A percentile compares a stretch with the other conserved stretches of the same genome.
Conservation (phyloP, 2,888 invertebrate genomes). For the Andrena bicolor region DNA sequence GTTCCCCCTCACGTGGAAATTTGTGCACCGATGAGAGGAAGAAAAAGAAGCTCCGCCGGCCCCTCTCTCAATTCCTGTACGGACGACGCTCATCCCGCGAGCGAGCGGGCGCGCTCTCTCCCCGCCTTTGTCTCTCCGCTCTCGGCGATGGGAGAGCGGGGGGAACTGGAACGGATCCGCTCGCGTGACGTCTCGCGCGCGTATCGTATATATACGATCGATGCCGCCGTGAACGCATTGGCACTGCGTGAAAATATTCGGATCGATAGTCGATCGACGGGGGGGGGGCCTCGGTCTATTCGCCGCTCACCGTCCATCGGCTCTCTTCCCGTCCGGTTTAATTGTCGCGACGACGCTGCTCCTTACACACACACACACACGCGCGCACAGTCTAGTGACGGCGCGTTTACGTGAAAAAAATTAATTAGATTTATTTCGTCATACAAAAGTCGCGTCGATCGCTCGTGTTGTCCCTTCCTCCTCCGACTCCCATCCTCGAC, state of each 20-base stretch:
- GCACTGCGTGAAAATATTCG: conserved; percentile 30
- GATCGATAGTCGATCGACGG: background rate
- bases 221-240: conserved; percentile 19
- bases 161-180: conserved; percentile 8
- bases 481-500: background rate
- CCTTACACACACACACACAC: no score
- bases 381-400: conserved; percentile 30
- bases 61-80: conserved; percentile 41
- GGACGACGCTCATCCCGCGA: conserved; percentile 12
- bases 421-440: conserved; percentile 45
- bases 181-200: conserved; percentile 11
- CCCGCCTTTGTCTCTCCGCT: background rate
- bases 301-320: background rate
- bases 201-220: background rate
- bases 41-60: no score
- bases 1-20: background rate
- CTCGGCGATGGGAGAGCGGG: conserved; percentile 1
- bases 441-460: conserved; percentile 48
- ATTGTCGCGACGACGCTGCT: conserved; percentile 10
- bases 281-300: background rate
- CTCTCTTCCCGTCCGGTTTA: background rate
- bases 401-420: conserved; percentile 48
- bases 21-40: conserved; percentile 18
- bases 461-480: conserved; percentile 5
- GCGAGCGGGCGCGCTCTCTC: background rate